Evolutionary conservation across 2,888 invertebrate genomes (phyloP), one percentile per base, ranked within the genome.

Genomic region (Chalcis sispes): DNA sequence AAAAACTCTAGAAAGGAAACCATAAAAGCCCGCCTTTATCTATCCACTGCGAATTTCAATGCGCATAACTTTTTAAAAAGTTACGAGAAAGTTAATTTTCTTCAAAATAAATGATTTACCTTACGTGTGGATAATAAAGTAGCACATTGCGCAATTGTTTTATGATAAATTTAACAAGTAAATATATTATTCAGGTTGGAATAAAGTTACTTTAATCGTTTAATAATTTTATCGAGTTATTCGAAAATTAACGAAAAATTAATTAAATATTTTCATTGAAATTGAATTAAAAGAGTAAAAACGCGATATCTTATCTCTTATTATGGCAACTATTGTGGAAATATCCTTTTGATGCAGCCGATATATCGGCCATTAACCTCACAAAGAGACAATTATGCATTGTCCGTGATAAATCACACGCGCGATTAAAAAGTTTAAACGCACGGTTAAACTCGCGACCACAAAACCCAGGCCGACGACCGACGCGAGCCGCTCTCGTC

Each of bases 391-490:
- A 48, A 40, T 61, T 27, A 40, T 40, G 32, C 50, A 25, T 20
- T 18, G 27, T 27, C 15, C 46, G 27, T n/a, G 18, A 64, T 65
- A 48, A 72, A 65, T 72, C 56, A 50, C 23, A 10, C 1, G 42
- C 15, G 48, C 27, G 54, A 73, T 59, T 66, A 66, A 73, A 67
- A 73, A 73, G 52, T 59, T 58, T 32, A 32, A 66, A 58, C 59
- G 56, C 25, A 10, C 36, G 13, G 50, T 25, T 46, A 40, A 72
- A 27, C 46, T 15, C 8, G n/a, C 15, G n/a, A n/a, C 32, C 56
- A n/a, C 25, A 66, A 48, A 72, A 72, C 59, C 48, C 23, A 4
- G 23, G 7, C 42, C 48, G 5, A 13, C 42, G 7, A 13, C 13
- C 42, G 32, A 8, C 32, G 2, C 7, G 15, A 2, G 20, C 4